Conservation (phyloP, 2,797 vertebrate genomes). For the Leptodactylus fallax region DNA sequence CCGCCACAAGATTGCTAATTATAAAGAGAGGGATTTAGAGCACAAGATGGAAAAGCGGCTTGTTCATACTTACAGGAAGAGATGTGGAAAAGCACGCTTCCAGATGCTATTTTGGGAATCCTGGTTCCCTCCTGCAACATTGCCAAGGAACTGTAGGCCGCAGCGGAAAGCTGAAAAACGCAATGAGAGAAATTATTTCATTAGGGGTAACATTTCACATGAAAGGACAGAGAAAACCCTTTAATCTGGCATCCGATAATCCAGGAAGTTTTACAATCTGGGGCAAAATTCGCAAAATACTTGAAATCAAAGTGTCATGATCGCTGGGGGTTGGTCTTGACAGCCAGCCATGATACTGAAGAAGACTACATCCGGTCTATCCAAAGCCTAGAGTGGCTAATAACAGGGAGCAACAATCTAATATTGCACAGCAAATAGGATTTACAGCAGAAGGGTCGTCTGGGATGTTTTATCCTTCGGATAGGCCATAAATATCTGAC, state of each 20-base stretch:
- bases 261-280: neutral
- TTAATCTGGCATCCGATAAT: neutral
- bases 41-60: conserved; percentile 38
- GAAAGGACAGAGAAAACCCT: neutral
- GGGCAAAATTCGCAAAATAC: too few species aligned
- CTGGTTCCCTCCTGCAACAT: conserved; percentile 77
- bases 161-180: conserved; percentile 76
- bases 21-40: conserved; percentile 58
- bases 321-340: too few species aligned
- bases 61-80: conserved; percentile 78
- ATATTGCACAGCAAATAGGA: too few species aligned
- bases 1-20: conserved; percentile 46
- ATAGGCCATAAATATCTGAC: too few species aligned
- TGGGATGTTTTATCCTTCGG: too few species aligned
- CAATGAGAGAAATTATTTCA: conserved; percentile 42
- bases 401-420: too few species aligned
- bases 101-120: conserved; percentile 78
- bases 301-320: too few species aligned
- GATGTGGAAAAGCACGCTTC: conserved; percentile 78
- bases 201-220: conserved; percentile 16
- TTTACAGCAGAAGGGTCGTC: too few species aligned
- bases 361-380: too few species aligned
- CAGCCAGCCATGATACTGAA: too few species aligned
- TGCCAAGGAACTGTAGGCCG: conserved; percentile 82
- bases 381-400: too few species aligned